Base-by-base conservation (phyloP, 2,113 vertebrate genomes). In the Pimephales promelas region DNA sequence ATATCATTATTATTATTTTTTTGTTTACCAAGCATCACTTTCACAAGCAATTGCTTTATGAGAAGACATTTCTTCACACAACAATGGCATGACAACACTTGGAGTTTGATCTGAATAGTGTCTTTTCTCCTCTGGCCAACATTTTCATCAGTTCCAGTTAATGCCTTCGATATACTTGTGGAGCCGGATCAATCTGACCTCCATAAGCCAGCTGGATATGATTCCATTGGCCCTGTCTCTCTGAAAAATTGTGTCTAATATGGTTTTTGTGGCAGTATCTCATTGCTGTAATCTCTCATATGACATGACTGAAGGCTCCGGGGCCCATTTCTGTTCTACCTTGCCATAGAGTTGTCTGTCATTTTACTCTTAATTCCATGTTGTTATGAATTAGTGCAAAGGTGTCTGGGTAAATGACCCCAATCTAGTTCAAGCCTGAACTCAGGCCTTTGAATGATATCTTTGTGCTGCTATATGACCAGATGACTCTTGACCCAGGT, bases 101-200 rank as follows among this genome's bases (percentile, higher is more conserved):
- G 1, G 72, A 52, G 45, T 74, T 74, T 59, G n/a, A 61, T 61
- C 56, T 31, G 40, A 79, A 8, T 49, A 28, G 24, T 62, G 57
- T 79, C 40, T 64, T 64, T 28, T 79, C 56, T 79, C 24, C 56
- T 62, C 77, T 79, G 59, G n/a, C 59, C 43, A 79, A 49, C 36
- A 18, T 22, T 79, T 66, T 47, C 43, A 79, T 79, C 77, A 43
- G 43, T 79, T 79, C 77, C 77, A 79, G 24, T 79, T 66, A 66
- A 79, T 64, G 59, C 43, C 24, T 49, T 79, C 26, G 5, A 66
- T 79, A 79, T 79, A 79, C 43, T 49, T 40, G 9, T 22, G 43
- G 18, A 79, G 59, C 26, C 10, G 18, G 45, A 49, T 79, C 59
- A 66, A 79, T 64, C 6, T 79, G 59, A 79, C 59, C 77, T 79